Base-by-base conservation (phyloP, 2,888 invertebrate species). In the Venustoraphidia nigricollis region DNA sequence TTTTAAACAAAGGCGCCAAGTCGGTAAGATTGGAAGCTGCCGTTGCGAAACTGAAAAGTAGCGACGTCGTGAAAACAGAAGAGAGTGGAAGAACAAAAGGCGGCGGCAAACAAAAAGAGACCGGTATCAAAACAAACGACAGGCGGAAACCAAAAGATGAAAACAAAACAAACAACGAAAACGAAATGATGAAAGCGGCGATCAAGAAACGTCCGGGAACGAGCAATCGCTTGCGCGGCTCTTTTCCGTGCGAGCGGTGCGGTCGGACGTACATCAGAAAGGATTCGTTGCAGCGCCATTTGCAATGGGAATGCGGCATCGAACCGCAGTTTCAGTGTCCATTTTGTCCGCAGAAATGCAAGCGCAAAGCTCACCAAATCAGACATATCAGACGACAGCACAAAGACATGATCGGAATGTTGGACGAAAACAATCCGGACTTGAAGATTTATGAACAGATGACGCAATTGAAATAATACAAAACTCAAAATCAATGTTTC, bases 261-360 rank as follows among this genome's bases (percentile, higher is more conserved):
- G 81, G 82, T 49, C 85, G 87, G 66, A 77, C 77, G 52, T 90
- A 89, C 71, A 80, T 79, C 62, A 74, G 81, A 63, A 83, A 83
- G 61, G 81, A 83, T 55, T 84, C 83, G n/a, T 66, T 87, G 50
- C 82, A 81, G 62, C 75, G 86, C 50, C 86, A 87, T 65, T 73
- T 81, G 59, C 79, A 79, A 60, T 81, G 82, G 66, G 86, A 87
- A 63, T 88, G 87, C 62, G 77, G 78, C 55, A 80, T 78, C 62
- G 75, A 76, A 57, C 81, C 82, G 14, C 76, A 78, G 61, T 79
- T 79, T 69, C 77, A 78, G 63, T 83, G 83, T 62, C 76, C 76
- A 44, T 76, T 79, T 66, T 82, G 82, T 63, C 73, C 76, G 52
- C 78, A 78, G 62, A 74, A 75, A 54, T 79, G 78, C 58, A 79